These are phyloP conservation scores for Perdix hodgsoniae DNA, from an alignment of 2,797 vertebrate genomes.

Conservation along the genomic window DNA sequence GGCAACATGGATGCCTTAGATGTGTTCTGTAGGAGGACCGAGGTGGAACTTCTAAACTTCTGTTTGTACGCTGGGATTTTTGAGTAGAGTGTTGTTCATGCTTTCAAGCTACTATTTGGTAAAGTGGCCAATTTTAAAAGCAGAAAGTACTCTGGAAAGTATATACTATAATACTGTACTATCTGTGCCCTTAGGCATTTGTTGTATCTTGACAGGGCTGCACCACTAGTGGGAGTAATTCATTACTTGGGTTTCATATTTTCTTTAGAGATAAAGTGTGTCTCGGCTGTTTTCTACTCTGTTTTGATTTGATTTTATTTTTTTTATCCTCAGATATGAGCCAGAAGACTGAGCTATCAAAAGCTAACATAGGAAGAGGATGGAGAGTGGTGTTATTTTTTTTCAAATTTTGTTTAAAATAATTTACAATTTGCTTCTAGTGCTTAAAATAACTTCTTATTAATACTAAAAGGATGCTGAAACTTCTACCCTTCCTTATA, in stretches of 20 bases:
- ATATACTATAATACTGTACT: not conserved
- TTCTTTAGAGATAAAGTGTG: not conserved
- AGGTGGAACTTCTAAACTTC: not conserved
- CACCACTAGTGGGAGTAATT: not conserved
- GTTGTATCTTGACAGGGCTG: not conserved
- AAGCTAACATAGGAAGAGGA: constrained; percentile 37
- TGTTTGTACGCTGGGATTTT: not conserved
- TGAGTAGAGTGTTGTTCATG: not conserved
- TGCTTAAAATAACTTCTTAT: constrained; percentile 4
- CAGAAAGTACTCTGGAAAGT: not conserved
- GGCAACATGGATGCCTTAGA: not conserved
- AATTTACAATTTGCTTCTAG: constrained; percentile 44
- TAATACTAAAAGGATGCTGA: not conserved
- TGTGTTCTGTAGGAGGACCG: not conserved
- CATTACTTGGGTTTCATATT: not conserved
- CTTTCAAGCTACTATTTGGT: not conserved
- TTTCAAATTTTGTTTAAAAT: constrained; percentile 28
- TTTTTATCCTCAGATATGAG: constrained; percentile 74
- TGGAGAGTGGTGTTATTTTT: constrained; percentile 15
- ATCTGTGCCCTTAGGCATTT: not conserved
- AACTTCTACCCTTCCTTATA: not conserved
- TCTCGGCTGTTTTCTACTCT: not conserved
- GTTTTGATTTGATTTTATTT: not conserved
- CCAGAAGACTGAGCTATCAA: constrained; percentile 70
- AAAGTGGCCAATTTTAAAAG: not conserved